Evolutionary conservation across 92 coral and sea anemone species (phyloP), one percentile per base, ranked within the genome.

Genomic region (Palythoa grandiflora): DNA sequence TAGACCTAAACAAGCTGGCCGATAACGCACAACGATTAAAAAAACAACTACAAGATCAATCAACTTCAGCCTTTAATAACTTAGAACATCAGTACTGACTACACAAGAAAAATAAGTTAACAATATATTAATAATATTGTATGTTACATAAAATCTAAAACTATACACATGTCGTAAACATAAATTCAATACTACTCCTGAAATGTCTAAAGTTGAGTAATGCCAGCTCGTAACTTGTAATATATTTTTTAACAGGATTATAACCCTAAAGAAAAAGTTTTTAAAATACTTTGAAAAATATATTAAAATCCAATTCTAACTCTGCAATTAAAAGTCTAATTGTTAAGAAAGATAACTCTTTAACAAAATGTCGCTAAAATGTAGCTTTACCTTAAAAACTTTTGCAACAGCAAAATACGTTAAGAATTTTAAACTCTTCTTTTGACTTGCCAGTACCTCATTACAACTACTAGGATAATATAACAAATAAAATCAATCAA

Each of bases 71-170:
- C 75, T 70, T 70, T 70, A 70, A 70, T 70, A 70, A 70, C 47
- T 70, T 37, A 36, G 47, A 70, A 36, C 3, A 4, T 11, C 12
- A 70, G 12, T 35, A 3, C 13, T 38, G 1, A 70, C 44, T 70
- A 35, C 36, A 70, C 15, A 68, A 20, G 73, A 28, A 28, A 59
- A 51, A 77, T 53, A 53, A 51, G 38, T 36, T 28, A 51, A 61
- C 63, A 51, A 77, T 77, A 77, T 50, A 21, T 39, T 77, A 20
- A 21, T 76, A 51, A n/a, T 8, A 76, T 4, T n/a, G 28, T 38
- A 76, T 48, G 50, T 76, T 76, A 50, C 37, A 76, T 76, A 13
- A 59, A 59, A 14, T 70, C 80, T 76, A 51, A n/a, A 76, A 50
- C 63, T 76, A 37, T 76, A 76, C 38, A 50, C 3, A 20, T 39